Evolutionary conservation across 1,140 invertebrate genomes (phyloP).

Genomic region (Subanguina moxae): DNA sequence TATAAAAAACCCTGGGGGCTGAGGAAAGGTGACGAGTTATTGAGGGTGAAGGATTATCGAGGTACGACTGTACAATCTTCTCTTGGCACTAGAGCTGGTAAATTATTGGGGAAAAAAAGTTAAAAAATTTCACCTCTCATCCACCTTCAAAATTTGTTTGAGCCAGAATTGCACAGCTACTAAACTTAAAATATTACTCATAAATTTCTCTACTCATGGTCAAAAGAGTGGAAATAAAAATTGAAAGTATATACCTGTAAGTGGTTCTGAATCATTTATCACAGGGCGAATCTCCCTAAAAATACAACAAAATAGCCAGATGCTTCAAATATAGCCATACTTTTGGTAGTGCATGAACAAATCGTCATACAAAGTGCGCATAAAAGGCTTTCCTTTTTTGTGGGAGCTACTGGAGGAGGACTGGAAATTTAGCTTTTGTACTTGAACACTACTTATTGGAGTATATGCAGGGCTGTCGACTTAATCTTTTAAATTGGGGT

Average conservation of each 20-base stretch:
- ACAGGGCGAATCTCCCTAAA: neutral
- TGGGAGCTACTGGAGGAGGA: too few species aligned
- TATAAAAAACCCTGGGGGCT: too few species aligned
- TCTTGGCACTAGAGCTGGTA: neutral
- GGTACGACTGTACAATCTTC: too few species aligned
- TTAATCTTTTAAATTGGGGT: too few species aligned
- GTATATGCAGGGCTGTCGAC: too few species aligned
- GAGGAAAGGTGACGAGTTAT: constrained; percentile 7
- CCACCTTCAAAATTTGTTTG: constrained; percentile 52
- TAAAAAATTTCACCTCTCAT: constrained; percentile 38
- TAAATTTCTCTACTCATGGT: too few species aligned
- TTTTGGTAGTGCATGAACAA: constrained; percentile 43
- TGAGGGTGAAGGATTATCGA: neutral
- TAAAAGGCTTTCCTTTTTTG: constrained; percentile 14
- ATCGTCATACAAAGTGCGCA: constrained; percentile 42
- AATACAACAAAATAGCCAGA: constrained; percentile 26
- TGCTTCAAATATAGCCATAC: constrained; percentile 4
- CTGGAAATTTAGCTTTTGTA: too few species aligned
- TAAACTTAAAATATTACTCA: too few species aligned
- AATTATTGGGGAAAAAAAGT: too few species aligned
- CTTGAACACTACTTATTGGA: too few species aligned
- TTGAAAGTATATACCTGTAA: constrained; percentile 32
- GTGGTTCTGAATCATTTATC: constrained; percentile 33
- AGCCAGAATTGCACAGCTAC: constrained; percentile 53
- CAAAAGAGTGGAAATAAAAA: too few species aligned